Percentiles rank a stretch among this genome's conserved stretches.
phyloP scores from a whole-genome alignment of 2,113 vertebrate genomes.

The Oostethus manadensis region DNA sequence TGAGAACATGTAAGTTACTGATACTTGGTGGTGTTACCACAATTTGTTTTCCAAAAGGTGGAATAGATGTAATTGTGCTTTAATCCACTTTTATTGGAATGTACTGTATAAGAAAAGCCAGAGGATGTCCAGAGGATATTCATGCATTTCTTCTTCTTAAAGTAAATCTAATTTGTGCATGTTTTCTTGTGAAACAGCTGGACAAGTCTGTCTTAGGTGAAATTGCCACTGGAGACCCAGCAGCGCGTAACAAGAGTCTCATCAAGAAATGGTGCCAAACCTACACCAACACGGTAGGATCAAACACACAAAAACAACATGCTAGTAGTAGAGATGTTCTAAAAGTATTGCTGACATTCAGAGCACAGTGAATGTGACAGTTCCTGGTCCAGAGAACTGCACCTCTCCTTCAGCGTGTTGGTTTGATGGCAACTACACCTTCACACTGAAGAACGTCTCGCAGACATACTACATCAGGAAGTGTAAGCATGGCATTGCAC shows the following conservation, averaged over 20 bases:
- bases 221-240: slow-evolving; percentile 78
- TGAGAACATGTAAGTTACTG: too few relatives aligned
- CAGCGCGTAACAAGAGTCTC: slow-evolving; percentile 81
- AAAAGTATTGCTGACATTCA: slow-evolving; percentile 48
- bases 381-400: slow-evolving; percentile 79
- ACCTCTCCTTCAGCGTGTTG: slow-evolving; percentile 76
- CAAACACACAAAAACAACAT: neutral
- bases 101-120: too few relatives aligned
- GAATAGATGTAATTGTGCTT: too few relatives aligned
- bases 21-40: too few relatives aligned
- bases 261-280: slow-evolving; percentile 83
- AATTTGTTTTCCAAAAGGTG: too few relatives aligned
- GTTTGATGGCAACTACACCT: slow-evolving; percentile 60
- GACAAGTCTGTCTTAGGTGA: slow-evolving; percentile 80
- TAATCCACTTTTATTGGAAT: too few relatives aligned
- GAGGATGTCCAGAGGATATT: too few relatives aligned
- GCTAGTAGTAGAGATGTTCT: neutral
- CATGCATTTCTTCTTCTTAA: too few relatives aligned
- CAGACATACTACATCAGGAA: slow-evolving; percentile 66
- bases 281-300: slow-evolving; percentile 74
- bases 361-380: slow-evolving; percentile 77
- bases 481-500: slow-evolving; percentile 68
- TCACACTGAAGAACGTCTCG: slow-evolving; percentile 77
- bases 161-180: neutral
- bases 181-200: slow-evolving; percentile 65